These are phyloP conservation scores for Trematomus bernacchii DNA, from an alignment of 2,797 vertebrate species.

Conservation along the genomic window DNA sequence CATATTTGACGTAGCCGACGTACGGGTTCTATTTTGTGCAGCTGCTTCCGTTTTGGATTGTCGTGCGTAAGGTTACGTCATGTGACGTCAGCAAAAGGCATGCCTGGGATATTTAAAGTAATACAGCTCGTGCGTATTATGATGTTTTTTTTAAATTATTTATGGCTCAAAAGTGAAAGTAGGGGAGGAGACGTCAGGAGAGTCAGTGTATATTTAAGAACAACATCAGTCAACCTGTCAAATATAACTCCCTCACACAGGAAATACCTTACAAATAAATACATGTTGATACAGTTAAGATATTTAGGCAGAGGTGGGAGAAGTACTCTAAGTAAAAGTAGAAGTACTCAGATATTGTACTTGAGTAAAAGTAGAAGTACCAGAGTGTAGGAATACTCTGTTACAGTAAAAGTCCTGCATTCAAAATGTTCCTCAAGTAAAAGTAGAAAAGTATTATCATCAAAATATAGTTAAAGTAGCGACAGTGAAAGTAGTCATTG, in stretches of 20 bases:
- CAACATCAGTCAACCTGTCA: neutral
- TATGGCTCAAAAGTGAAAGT: neutral
- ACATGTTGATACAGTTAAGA: no score
- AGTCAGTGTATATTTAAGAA: neutral
- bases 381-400: no score
- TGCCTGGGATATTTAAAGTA: conserved; percentile 68
- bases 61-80: conserved; percentile 55
- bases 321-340: no score
- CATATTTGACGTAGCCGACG: rapidly evolving
- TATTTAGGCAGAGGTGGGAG: no score
- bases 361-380: no score
- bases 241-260: neutral
- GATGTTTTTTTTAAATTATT: neutral
- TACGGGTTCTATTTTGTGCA: rapidly evolving
- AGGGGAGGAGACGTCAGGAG: neutral
- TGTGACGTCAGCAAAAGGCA: conserved; percentile 50
- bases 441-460: no score
- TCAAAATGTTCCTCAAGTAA: no score
- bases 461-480: no score
- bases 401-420: no score
- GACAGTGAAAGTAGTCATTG: no score
- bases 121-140: neutral
- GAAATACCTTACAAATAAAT: neutral
- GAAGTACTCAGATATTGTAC: no score
- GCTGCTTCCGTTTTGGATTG: neutral